phyloP scores from a whole-genome alignment of 2,113 vertebrate genomes.

The Xenopus borealis region DNA sequence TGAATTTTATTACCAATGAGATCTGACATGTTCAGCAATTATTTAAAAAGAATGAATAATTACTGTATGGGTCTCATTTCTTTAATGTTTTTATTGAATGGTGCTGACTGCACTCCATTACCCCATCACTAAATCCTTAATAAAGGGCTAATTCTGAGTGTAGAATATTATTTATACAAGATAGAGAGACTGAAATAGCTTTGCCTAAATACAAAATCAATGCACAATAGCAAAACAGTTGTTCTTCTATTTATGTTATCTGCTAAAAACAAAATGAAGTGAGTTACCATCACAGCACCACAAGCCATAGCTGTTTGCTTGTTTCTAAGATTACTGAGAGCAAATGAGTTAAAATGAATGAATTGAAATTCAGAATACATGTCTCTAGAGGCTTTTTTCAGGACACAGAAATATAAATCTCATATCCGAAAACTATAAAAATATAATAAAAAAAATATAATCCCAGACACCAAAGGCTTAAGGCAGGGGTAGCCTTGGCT shows the following conservation, averaged over 20 bases:
- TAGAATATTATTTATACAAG: conserved; percentile 18
- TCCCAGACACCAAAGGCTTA: too few relatives aligned
- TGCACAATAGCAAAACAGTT: conserved; percentile 3
- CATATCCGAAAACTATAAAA: too few relatives aligned
- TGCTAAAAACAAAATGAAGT: neutral
- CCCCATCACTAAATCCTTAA: neutral
- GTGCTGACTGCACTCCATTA: neutral
- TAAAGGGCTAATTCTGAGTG: conserved; percentile 17
- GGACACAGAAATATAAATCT: too few relatives aligned
- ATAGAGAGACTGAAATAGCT: conserved; percentile 6
- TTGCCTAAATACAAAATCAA: conserved; percentile 18
- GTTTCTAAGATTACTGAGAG: neutral
- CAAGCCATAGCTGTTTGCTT: neutral
- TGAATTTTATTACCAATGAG: neutral
- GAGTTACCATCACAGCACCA: conserved; percentile 2
- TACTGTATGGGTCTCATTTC: neutral
- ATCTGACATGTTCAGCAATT: neutral
- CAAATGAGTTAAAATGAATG: too few relatives aligned
- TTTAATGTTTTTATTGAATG: conserved; percentile 17
- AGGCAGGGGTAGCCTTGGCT: too few relatives aligned
- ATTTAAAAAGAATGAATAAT: conserved; percentile 11
- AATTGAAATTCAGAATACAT: too few relatives aligned
- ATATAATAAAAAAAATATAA: too few relatives aligned
- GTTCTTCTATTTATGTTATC: neutral
- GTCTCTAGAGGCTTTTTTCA: too few relatives aligned